Evolutionary conservation across 2,797 vertebrate species (phyloP), one percentile per base, ranked within the genome.

Genomic region (Poeciliopsis gracilis): DNA sequence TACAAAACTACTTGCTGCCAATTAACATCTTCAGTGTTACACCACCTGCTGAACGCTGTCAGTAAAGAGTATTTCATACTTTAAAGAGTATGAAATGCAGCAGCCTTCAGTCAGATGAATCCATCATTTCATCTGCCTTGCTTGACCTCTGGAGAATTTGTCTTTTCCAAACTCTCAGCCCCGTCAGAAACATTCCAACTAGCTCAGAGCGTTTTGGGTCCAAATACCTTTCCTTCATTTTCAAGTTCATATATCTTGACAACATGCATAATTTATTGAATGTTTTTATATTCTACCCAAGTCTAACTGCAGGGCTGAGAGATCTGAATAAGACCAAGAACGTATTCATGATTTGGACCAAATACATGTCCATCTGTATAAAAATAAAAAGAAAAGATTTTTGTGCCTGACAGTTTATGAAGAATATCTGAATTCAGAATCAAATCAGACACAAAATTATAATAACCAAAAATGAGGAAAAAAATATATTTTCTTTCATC

Each of bases 131-230:
- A 85, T 73, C 53, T 43, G 72, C 57, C 41, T 23, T 15, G 20
- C 16, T 89, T 25, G 51, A 84, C 81, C 85, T 87, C 73, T 4
- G 67, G 79, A 90, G 76, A 84, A 81, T 73, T 57, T 4, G 77
- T 75, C 57, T 79, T 59, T 77, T 82, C 59, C 59, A 78, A 84
- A 51, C 11, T 30, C 71, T 85, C 45, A 79, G 46, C 73, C 74
- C 33, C 23, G 51, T 84, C 33, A 57, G 57, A 55, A 43, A 77
- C 38, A 83, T 77, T 80, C 81, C 1, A 77, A 51, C 80, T 84
- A 45, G 81, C 84, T 87, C 83, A 78, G 46, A 82, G 10, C 59
- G 47, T 79, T 88, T 88, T 77, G 69, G 41, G 81, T 77, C 28
- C 55, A 73, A 83, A 81, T 59, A 18, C 38, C 8, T 18, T 10